Base-by-base conservation (phyloP, 2,888 invertebrate species). In the Epinotia brunnichana region DNA sequence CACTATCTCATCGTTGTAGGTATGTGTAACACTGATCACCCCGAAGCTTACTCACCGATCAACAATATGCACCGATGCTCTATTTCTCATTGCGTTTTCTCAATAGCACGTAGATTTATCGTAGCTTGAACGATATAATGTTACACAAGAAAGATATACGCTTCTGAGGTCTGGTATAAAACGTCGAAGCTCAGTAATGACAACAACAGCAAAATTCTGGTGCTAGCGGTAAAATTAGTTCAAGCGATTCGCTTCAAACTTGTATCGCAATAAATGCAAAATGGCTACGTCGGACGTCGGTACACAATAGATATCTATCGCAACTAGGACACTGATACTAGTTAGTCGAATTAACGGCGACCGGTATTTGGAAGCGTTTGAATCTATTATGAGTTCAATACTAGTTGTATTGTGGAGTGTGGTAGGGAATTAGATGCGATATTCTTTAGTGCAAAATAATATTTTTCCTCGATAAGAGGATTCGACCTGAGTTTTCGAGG, bases 261-360 rank as follows among this genome's bases (percentile, higher is more conserved):
- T 54, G 39, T 39, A 64, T 64, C 10, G 54, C 54, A 64, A 64
- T 54, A 64, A 64, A 64, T 64, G 53, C 64, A 39, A 54, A 64
- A 64, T 39, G 54, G 64, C 64, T 54, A 29, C 63, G 39, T 35
- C 19, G 15, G n/a, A 39, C 35, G 64, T 13, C 13, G 39, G 19
- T 64, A 53, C 48, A 63, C 48, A 63, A 53, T 13, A 64, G 39
- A n/a, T 24, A 21, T 66, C 41, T 66, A 17, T 56, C 41, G 54
- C 54, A 66, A 56, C 24, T 24, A 41, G 41, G 66, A 56, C 24
- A 13, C 17, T 29, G 54, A 48, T 62, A 62, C 48, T 53, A 66
- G 66, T 66, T 64, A 15, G 13, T n/a, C 41, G 66, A 13, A 29
- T 66, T 66, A 54, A 41, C 53, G 19, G 11, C 21, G 54, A 56